A percentile compares a stretch with the other conserved stretches of the same genome.
Conservation (phyloP, 2,797 vertebrate genomes). For the Cichlasoma orientale region DNA sequence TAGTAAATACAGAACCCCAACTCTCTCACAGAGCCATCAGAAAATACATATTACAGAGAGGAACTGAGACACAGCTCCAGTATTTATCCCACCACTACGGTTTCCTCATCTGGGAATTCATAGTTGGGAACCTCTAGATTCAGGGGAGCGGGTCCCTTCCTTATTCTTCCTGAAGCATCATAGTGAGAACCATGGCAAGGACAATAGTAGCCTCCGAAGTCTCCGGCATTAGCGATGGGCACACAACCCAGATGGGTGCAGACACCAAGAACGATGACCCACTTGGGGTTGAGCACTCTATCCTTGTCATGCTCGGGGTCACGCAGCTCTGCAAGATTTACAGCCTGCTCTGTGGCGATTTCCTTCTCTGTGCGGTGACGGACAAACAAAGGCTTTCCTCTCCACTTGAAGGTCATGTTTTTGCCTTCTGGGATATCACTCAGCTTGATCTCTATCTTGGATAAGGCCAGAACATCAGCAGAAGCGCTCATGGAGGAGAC, state of each 20-base stretch:
- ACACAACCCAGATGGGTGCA: constrained; percentile 94
- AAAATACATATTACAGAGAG: constrained; percentile 45
- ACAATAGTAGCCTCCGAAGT: constrained; percentile 92
- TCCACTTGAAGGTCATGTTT: constrained; percentile 93
- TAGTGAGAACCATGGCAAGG: constrained; percentile 97
- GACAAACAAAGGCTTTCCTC: constrained; percentile 92
- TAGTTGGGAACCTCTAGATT: constrained; percentile 92
- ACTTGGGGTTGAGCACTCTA: constrained; percentile 85
- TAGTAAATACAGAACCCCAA: constrained; percentile 31
- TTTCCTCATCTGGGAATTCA: constrained; percentile 84
- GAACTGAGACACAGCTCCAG: constrained; percentile 11
- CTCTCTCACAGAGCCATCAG: constrained; percentile 22
- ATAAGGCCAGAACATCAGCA: constrained; percentile 90
- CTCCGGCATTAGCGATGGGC: constrained; percentile 91
- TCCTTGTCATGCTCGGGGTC: constrained; percentile 91
- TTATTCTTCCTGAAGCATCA: constrained; percentile 91
- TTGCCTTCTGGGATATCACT: constrained; percentile 91
- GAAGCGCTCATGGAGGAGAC: constrained; percentile 90
- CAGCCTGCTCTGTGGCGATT: constrained; percentile 81
- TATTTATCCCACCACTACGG: constrained; percentile 86
- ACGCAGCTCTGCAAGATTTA: constrained; percentile 84
- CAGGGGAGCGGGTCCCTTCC: constrained; percentile 90
- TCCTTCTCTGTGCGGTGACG: constrained; percentile 90
- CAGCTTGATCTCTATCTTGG: constrained; percentile 92
- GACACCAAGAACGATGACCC: constrained; percentile 89